These are phyloP conservation scores for Oligia latruncula DNA, from an alignment of 2,888 invertebrate species.

Conservation along the genomic window DNA sequence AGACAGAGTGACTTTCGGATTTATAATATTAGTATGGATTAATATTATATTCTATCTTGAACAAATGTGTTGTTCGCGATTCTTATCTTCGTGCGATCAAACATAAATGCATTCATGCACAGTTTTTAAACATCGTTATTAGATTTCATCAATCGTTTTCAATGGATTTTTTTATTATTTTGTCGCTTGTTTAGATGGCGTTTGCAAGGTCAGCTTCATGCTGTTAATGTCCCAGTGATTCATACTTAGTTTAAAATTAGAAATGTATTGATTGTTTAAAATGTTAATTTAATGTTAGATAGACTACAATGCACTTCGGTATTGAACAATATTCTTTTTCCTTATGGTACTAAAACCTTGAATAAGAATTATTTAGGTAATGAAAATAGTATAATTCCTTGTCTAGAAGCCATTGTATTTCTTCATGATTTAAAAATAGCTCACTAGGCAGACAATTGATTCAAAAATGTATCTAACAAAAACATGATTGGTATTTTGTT, in stretches of 20 bases:
- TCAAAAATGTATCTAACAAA: background rate
- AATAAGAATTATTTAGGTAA: background rate
- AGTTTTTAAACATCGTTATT: background rate
- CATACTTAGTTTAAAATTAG: background rate
- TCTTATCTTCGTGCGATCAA: conserved; percentile 3
- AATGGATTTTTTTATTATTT: background rate
- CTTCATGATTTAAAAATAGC: background rate
- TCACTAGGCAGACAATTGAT: background rate
- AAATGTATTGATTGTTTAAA: background rate
- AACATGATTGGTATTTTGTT: background rate
- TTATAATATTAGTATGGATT: background rate
- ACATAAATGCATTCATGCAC: conserved; percentile 2
- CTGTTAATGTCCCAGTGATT: background rate
- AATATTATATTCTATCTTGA: background rate
- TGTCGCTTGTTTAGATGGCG: background rate
- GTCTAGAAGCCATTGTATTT: too few species aligned
- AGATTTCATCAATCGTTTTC: conserved; percentile 16
- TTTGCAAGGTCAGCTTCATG: conserved; percentile 25
- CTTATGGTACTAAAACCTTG: background rate
- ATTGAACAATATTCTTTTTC: background rate
- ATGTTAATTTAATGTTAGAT: background rate
- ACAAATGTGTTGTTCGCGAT: background rate
- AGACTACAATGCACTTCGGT: background rate
- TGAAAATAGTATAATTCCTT: background rate
- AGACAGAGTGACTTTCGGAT: background rate